Evolutionary conservation across 2,888 invertebrate species (phyloP).

Genomic region (Eurytoma californica): DNA sequence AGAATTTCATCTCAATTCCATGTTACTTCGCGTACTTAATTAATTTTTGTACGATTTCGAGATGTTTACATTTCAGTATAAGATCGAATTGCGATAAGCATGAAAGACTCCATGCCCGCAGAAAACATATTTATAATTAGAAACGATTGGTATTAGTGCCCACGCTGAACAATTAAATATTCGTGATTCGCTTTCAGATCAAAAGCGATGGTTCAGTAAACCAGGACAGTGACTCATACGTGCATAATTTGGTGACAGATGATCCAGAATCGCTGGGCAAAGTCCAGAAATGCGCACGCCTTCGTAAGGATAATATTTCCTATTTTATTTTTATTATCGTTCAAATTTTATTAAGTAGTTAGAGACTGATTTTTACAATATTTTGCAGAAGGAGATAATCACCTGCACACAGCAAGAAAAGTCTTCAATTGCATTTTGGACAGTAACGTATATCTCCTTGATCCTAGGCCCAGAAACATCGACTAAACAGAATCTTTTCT

Average conservation of each 20-base stretch:
- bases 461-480: too few species aligned
- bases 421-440: conserved; percentile 22
- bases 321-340: neutral
- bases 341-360: neutral
- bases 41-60: too few species aligned
- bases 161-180: too few species aligned
- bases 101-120: too few species aligned
- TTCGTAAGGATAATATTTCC: neutral
- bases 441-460: too few species aligned
- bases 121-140: too few species aligned
- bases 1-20: neutral
- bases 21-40: too few species aligned
- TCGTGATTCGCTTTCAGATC: neutral
- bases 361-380: neutral
- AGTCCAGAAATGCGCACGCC: too few species aligned
- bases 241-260: neutral
- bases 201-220: neutral
- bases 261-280: neutral
- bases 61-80: too few species aligned
- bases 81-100: too few species aligned
- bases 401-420: conserved; percentile 3
- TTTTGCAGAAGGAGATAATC: conserved; percentile 7
- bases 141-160: too few species aligned
- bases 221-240: neutral
- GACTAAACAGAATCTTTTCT: too few species aligned